Percentiles rank a stretch among this genome's conserved stretches.
Conservation (phyloP, 2,888 invertebrate species). For the Teleogryllus oceanicus region DNA sequence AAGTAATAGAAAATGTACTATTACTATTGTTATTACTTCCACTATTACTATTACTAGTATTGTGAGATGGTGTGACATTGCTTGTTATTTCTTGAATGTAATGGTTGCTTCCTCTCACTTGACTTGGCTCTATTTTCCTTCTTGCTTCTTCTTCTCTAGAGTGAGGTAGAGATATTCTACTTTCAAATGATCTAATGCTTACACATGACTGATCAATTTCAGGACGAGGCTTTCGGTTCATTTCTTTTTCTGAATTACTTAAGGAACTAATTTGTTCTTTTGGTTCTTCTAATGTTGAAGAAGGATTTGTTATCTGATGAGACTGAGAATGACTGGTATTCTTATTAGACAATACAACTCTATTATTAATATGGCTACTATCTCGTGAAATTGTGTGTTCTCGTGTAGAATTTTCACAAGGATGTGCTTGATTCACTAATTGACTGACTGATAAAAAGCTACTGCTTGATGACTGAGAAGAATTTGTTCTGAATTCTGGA, state of each 20-base stretch:
- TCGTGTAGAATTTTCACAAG: not conserved
- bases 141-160: not conserved
- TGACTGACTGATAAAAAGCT: conserved; percentile 62
- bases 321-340: not conserved
- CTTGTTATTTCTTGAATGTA: not conserved
- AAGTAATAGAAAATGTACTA: not conserved
- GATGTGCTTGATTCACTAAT: conserved; percentile 50
- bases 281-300: not conserved
- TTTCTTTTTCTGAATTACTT: not conserved
- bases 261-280: too few relatives aligned
- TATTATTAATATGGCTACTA: not conserved
- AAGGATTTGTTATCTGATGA: not conserved
- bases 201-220: not conserved
- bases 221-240: not conserved
- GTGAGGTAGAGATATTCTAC: too few relatives aligned
- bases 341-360: not conserved
- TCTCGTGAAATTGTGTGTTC: not conserved
- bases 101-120: conserved; percentile 21
- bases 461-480: conserved; percentile 42
- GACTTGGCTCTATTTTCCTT: not conserved
- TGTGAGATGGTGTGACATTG: not conserved
- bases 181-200: not conserved
- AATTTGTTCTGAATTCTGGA: not conserved
- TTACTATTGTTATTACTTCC: not conserved
- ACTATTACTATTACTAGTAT: not conserved